Conservation (phyloP, 1,140 invertebrate species). For the Drosophila parabipectinata region DNA sequence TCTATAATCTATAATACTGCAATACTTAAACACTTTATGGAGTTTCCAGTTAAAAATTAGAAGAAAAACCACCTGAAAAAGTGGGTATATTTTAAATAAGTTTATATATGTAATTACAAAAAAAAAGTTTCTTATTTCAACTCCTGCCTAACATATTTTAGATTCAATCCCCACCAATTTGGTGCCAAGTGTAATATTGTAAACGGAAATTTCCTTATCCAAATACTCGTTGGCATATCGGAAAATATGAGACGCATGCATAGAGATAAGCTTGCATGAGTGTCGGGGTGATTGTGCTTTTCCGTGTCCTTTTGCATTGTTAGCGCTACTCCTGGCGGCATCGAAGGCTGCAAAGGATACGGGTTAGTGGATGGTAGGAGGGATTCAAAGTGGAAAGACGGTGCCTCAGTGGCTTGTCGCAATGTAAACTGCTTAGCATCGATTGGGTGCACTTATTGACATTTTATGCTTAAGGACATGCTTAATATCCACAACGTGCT, state of each 20-base stretch:
- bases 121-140: too few relatives aligned
- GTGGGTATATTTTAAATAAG: too few relatives aligned
- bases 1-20: too few relatives aligned
- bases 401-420: constrained; percentile 50
- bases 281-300: constrained; percentile 33
- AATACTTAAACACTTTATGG: too few relatives aligned
- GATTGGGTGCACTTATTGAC: constrained; percentile 75
- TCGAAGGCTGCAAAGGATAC: constrained; percentile 1
- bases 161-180: not conserved
- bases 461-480: constrained; percentile 78
- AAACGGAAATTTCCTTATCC: constrained; percentile 48
- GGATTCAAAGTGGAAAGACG: constrained; percentile 5
- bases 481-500: constrained; percentile 69
- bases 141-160: not conserved
- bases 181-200: constrained; percentile 7
- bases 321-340: constrained; percentile 27
- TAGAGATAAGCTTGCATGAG: constrained; percentile 24
- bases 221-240: constrained; percentile 36
- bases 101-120: too few relatives aligned
- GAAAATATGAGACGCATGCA: constrained; percentile 54
- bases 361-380: not conserved
- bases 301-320: constrained; percentile 41
- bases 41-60: too few relatives aligned
- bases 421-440: constrained; percentile 71
- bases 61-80: too few relatives aligned